A percentile compares a stretch with the other conserved stretches of the same genome.
phyloP scores from a whole-genome alignment of 1,140 invertebrate genomes.

The Trichonephila clavipes region DNA sequence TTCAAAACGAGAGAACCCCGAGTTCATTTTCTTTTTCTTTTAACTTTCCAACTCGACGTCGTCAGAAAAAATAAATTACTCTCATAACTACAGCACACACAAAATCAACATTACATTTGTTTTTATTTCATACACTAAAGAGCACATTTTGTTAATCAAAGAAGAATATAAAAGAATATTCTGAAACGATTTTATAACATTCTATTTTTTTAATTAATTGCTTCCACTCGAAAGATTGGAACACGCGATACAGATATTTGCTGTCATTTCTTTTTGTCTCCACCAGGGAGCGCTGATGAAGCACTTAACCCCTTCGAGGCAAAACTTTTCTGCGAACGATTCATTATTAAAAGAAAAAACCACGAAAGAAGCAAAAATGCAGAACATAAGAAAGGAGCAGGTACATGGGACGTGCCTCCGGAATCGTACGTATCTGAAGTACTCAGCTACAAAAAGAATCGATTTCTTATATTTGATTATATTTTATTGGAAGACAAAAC shows the following conservation, averaged over 20 bases:
- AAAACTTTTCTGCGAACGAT: neutral
- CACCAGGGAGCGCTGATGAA: neutral
- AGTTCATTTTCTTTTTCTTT: neutral
- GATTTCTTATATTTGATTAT: neutral
- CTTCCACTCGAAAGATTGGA: neutral
- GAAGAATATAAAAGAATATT: neutral
- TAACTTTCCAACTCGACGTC: neutral
- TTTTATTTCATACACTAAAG: neutral
- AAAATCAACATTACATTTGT: neutral
- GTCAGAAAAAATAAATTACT: neutral
- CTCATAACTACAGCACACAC: neutral
- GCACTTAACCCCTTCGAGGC: neutral
- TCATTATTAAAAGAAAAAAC: neutral
- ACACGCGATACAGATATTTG: neutral
- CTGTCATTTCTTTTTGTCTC: neutral
- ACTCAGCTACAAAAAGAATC: neutral
- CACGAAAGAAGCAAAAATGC: too few species aligned
- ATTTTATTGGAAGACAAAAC: neutral
- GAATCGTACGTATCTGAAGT: neutral
- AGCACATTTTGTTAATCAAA: neutral
- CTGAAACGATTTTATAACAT: neutral
- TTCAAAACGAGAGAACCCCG: neutral
- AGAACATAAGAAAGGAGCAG: neutral
- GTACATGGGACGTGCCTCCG: neutral
- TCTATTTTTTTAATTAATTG: slow-evolving; percentile 32